Percentiles rank a stretch among this genome's conserved stretches.
Evolutionary conservation across 2,888 invertebrate species (phyloP).

Genomic region (Epinotia brunnichana): DNA sequence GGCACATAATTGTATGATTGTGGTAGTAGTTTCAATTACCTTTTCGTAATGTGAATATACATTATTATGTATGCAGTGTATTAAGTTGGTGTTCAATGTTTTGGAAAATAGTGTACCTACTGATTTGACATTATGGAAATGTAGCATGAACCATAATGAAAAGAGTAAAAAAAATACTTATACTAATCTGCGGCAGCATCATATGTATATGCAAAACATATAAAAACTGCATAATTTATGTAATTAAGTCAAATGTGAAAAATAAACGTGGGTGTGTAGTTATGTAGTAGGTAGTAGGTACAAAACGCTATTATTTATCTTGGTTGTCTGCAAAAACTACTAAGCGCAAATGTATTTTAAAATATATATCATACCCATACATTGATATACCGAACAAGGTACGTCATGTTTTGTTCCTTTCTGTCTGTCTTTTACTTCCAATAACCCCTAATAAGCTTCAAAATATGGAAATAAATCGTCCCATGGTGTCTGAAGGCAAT

Average conservation of each 20-base stretch:
- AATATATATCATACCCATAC: neutral
- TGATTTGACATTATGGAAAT: too few relatives aligned
- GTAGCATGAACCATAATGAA: too few relatives aligned
- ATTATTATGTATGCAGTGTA: slow-evolving; percentile 14
- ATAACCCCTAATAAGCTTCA: slow-evolving; percentile 16
- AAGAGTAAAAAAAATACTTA: neutral
- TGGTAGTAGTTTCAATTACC: neutral
- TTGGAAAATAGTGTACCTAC: slow-evolving; percentile 1
- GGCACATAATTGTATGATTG: slow-evolving; percentile 3
- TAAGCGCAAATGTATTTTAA: neutral
- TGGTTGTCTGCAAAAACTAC: too few relatives aligned
- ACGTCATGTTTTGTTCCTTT: neutral
- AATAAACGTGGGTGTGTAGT: too few relatives aligned
- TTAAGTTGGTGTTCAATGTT: slow-evolving; percentile 3
- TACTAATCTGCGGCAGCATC: neutral
- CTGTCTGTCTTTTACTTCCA: neutral
- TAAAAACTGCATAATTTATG: neutral
- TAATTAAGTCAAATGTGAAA: too few relatives aligned
- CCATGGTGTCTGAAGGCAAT: slow-evolving; percentile 50
- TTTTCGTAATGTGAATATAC: neutral
- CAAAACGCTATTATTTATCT: neutral
- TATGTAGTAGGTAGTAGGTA: neutral
- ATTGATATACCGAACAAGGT: neutral
- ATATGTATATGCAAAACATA: neutral
- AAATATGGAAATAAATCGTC: slow-evolving; percentile 24